These are phyloP conservation scores for Siniperca scherzeri DNA, from an alignment of 2,797 vertebrate species.

Conservation along the genomic window DNA sequence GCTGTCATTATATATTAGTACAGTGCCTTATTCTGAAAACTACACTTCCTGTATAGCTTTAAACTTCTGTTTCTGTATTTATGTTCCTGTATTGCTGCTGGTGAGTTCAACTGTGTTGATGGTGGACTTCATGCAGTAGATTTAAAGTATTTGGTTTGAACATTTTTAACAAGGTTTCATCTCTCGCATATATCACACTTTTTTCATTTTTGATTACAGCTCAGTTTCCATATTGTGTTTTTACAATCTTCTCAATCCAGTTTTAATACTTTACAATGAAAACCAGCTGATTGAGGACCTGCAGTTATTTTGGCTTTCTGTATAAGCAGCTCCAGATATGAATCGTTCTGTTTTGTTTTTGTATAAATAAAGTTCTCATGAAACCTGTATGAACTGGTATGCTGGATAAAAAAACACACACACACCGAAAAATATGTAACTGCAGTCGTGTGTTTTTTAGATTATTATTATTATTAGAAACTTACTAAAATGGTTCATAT, in stretches of 20 bases:
- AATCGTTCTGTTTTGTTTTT: conserved; percentile 59
- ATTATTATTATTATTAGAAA: background rate
- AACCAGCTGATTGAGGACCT: conserved; percentile 9
- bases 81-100: conserved; percentile 9
- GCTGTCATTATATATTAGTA: conserved; percentile 8
- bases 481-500: background rate
- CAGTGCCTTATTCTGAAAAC: conserved; percentile 48
- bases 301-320: conserved; percentile 15
- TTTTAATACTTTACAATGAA: background rate
- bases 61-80: background rate
- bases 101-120: conserved; percentile 15
- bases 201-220: conserved; percentile 3
- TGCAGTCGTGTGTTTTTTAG: background rate
- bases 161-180: conserved; percentile 8
- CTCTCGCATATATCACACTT: background rate
- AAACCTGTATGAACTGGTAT: conserved; percentile 18
- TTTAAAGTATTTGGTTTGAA: conserved; percentile 14
- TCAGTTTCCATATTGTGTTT: conserved; percentile 36
- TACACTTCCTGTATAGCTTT: conserved; percentile 32
- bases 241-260: conserved; percentile 25
- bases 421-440: no score
- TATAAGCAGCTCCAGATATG: conserved; percentile 2
- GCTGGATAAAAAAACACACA: background rate
- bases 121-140: conserved; percentile 3
- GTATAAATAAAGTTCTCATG: conserved; percentile 72